Percentiles rank a stretch among this genome's conserved stretches.
Evolutionary conservation across 2,888 invertebrate genomes (phyloP).

Genomic region (Zaprionus lineosus): DNA sequence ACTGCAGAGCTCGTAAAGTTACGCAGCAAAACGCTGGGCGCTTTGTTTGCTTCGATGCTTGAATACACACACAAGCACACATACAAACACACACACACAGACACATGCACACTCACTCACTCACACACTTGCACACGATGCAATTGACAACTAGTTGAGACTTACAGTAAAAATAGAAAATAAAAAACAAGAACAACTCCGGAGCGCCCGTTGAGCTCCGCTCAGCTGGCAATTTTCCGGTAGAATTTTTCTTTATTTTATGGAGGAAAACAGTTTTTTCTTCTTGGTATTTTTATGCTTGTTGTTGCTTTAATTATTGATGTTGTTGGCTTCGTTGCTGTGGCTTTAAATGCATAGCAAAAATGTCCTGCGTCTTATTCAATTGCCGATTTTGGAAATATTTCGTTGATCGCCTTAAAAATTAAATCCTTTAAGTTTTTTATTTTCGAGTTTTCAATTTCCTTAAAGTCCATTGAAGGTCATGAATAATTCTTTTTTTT

Average conservation of each 20-base stretch:
- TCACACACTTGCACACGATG: constrained; percentile 30
- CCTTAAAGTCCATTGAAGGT: too few species aligned
- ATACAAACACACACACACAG: constrained; percentile 18
- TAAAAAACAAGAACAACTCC: too few species aligned
- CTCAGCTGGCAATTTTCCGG: constrained; percentile 59
- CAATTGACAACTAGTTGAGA: constrained; percentile 64
- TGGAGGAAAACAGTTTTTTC: constrained; percentile 26
- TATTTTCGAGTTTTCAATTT: too few species aligned
- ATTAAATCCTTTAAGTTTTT: too few species aligned
- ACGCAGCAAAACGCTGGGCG: constrained; percentile 41
- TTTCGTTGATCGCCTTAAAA: constrained; percentile 26
- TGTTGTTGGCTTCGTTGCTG: constrained; percentile 4
- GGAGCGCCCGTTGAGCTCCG: constrained; percentile 34
- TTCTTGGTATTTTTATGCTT: constrained; percentile 15
- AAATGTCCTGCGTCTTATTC: constrained; percentile 5
- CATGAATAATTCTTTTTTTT: too few species aligned
- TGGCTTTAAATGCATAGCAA: not conserved
- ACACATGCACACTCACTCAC: constrained; percentile 1
- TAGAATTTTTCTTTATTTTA: constrained; percentile 63
- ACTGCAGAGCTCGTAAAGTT: constrained; percentile 65
- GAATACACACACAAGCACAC: constrained; percentile 29
- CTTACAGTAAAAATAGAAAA: too few species aligned
- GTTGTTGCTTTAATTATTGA: not conserved
- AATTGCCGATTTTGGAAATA: constrained; percentile 28
- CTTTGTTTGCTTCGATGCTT: constrained; percentile 46